phyloP scores from a whole-genome alignment of 2,797 vertebrate species.

The Microcaecilia unicolor region DNA sequence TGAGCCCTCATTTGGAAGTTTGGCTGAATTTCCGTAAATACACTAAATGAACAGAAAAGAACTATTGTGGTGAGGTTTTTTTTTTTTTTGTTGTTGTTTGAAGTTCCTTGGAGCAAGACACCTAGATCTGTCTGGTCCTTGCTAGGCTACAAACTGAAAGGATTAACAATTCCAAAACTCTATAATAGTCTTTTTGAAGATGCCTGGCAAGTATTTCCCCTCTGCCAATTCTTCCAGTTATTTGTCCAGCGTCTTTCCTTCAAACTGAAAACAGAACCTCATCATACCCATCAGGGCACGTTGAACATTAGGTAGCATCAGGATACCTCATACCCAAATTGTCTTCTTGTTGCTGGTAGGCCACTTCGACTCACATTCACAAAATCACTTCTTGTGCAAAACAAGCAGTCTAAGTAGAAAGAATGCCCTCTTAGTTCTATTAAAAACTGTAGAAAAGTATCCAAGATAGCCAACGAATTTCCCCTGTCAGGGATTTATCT shows the following conservation, averaged over 20 bases:
- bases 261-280: constrained; percentile 39
- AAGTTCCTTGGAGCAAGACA: constrained; percentile 28
- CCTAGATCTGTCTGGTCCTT: too few species aligned
- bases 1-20: constrained; percentile 41
- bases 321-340: constrained; percentile 63
- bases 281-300: constrained; percentile 57
- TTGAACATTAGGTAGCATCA: constrained; percentile 78
- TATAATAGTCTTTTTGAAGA: constrained; percentile 45
- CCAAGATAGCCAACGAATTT: constrained; percentile 64
- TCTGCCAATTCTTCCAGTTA: constrained; percentile 48
- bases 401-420: constrained; percentile 96
- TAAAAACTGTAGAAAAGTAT: constrained; percentile 81
- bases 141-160: constrained; percentile 40
- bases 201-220: constrained; percentile 43
- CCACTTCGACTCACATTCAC: constrained; percentile 88
- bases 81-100: constrained; percentile 5
- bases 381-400: constrained; percentile 98
- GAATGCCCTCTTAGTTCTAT: constrained; percentile 91
- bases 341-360: constrained; percentile 58
- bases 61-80: constrained; percentile 37
- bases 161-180: constrained; percentile 35
- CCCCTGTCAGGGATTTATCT: constrained; percentile 69
- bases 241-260: constrained; percentile 14
- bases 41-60: constrained; percentile 46
- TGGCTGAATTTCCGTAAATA: constrained; percentile 40